These are phyloP conservation scores for Scartelaos histophorus DNA, from an alignment of 2,113 vertebrate genomes.

Conservation along the genomic window DNA sequence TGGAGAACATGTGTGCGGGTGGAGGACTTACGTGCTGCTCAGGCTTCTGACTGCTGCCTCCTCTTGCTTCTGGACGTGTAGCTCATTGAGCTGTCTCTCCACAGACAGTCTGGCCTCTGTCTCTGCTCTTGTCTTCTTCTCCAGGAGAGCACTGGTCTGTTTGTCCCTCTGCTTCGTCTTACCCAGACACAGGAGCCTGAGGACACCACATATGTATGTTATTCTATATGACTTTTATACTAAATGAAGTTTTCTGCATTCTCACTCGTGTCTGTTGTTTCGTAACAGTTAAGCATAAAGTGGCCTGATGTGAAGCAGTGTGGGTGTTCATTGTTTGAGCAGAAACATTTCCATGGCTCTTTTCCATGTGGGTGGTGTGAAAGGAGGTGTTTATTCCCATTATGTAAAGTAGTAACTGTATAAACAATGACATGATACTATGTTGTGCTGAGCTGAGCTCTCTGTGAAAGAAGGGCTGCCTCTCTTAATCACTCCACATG, in stretches of 20 bases:
- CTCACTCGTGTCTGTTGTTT: no score
- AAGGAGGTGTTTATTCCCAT: neutral
- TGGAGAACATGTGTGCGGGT: neutral
- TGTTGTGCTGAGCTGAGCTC: neutral
- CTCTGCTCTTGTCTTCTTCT: slow-evolving; percentile 79
- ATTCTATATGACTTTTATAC: no score
- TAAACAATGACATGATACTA: neutral
- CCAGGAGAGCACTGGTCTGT: slow-evolving; percentile 74
- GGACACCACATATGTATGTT: neutral
- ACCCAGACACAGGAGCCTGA: slow-evolving; percentile 77
- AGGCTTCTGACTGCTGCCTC: slow-evolving; percentile 73
- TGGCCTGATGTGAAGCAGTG: neutral
- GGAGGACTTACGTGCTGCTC: slow-evolving; percentile 66
- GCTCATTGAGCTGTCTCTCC: slow-evolving; percentile 77
- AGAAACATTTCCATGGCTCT: neutral
- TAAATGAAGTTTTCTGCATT: no score
- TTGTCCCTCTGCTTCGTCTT: slow-evolving; percentile 84
- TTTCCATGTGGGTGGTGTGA: neutral
- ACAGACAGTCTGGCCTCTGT: slow-evolving; percentile 70
- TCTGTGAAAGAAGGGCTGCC: no score
- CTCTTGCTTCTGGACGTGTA: slow-evolving; percentile 76
- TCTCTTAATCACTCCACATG: neutral
- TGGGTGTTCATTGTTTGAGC: neutral
- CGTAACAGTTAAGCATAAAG: no score
- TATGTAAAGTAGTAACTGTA: neutral